A percentile compares a stretch with the other conserved stretches of the same genome.
Evolutionary conservation across 2,113 vertebrate species (phyloP).

Genomic region (Oceanites oceanicus): DNA sequence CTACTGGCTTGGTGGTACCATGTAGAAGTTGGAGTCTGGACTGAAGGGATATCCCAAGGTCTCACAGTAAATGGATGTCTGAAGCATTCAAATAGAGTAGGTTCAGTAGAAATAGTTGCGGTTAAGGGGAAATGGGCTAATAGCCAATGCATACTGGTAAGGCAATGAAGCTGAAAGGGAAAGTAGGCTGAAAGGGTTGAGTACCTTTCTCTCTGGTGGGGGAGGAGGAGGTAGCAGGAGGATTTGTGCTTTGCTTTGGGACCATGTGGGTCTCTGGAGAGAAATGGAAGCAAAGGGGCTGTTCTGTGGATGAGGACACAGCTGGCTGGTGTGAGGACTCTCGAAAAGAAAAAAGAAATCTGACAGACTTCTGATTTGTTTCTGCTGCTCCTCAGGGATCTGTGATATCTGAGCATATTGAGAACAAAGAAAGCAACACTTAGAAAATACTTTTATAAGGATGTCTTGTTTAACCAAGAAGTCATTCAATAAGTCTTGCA

Average conservation of each 20-base stretch:
- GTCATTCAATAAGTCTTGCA: neutral
- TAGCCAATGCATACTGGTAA: neutral
- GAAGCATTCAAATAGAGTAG: neutral
- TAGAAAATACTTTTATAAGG: neutral
- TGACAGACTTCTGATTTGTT: neutral
- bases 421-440: neutral
- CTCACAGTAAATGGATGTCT: neutral
- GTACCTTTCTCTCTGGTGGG: neutral
- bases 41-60: neutral
- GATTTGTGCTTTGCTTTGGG: neutral
- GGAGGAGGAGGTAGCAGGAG: neutral
- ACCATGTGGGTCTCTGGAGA: neutral
- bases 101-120: neutral
- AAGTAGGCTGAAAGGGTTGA: neutral
- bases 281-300: neutral
- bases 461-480: neutral
- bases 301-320: neutral
- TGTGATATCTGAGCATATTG: neutral
- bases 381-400: neutral
- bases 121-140: neutral
- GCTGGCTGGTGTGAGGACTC: neutral
- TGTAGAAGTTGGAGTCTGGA: neutral
- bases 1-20: accelerated
- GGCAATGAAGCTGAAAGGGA: neutral
- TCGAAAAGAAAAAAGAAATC: neutral